These are phyloP conservation scores for Apocrypta bakeri DNA, from an alignment of 1,140 invertebrate genomes.

Conservation along the genomic window DNA sequence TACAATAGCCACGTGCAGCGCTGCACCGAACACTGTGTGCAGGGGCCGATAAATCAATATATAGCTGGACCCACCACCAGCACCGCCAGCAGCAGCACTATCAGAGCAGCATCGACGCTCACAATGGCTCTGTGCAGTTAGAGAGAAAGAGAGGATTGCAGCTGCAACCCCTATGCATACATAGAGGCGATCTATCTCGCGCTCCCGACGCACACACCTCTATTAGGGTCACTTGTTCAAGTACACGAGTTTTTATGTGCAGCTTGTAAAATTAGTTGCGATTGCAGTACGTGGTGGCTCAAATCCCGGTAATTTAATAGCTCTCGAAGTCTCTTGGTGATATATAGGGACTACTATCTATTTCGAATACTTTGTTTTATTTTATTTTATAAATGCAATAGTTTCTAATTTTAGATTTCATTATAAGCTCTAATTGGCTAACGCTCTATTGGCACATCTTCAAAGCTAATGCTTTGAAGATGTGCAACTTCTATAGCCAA, in stretches of 20 bases:
- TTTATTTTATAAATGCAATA: too few species aligned
- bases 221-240: conserved; percentile 40
- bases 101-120: background rate
- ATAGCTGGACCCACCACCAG: background rate
- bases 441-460: too few species aligned
- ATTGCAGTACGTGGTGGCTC: background rate
- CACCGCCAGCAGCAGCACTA: background rate
- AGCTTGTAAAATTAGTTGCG: conserved; percentile 30
- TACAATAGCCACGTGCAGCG: conserved; percentile 34
- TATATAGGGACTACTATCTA: too few species aligned
- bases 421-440: too few species aligned
- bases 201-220: background rate
- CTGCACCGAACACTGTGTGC: too few species aligned
- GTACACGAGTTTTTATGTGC: conserved; percentile 31
- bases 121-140: background rate
- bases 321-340: background rate
- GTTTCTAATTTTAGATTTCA: too few species aligned
- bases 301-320: conserved; percentile 20
- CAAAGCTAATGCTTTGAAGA: too few species aligned
- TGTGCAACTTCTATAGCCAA: too few species aligned
- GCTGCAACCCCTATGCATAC: background rate
- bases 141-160: background rate
- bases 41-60: conserved; percentile 50
- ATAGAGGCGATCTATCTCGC: background rate
- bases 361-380: too few species aligned